A percentile compares a stretch with the other conserved stretches of the same genome.
Evolutionary conservation across 2,113 vertebrate species (phyloP).

Genomic region (Lasiurus borealis): DNA sequence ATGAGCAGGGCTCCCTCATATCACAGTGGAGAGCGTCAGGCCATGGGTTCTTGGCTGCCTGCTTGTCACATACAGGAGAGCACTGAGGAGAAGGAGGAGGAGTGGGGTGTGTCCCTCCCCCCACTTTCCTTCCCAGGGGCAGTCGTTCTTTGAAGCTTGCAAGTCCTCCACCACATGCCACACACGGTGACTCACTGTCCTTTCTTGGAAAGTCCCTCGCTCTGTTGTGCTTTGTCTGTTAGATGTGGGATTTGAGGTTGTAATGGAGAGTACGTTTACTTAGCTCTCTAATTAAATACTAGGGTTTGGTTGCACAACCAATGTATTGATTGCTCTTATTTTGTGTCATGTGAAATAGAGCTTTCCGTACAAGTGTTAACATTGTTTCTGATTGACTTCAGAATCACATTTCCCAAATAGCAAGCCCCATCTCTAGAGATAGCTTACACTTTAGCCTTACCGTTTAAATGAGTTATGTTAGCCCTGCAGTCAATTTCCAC

Average conservation of each 20-base stretch:
- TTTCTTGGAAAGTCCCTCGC: constrained; percentile 69
- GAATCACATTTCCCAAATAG: not conserved
- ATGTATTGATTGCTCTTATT: not conserved
- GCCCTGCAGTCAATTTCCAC: not conserved
- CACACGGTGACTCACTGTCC: constrained; percentile 40
- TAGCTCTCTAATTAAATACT: constrained; percentile 18
- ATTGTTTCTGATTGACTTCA: not conserved
- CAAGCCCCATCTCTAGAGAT: not conserved
- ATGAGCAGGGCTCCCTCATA: not conserved
- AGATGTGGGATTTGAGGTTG: constrained; percentile 35
- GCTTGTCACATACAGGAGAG: not conserved
- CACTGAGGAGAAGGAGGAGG: too few species aligned
- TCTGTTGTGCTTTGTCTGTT: constrained; percentile 41
- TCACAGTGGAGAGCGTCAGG: not conserved
- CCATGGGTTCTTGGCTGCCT: not conserved
- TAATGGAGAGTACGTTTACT: not conserved
- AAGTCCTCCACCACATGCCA: not conserved
- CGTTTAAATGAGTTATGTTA: not conserved
- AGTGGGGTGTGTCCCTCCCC: not conserved
- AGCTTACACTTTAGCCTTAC: not conserved
- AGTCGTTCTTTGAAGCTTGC: not conserved
- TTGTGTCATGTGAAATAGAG: not conserved
- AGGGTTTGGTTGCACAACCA: not conserved
- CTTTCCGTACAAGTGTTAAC: not conserved
- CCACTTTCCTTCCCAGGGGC: not conserved